Percentiles rank a stretch among this genome's conserved stretches.
Evolutionary conservation across 2,113 vertebrate genomes (phyloP).

Genomic region (Thalassarche chlororhynchos): DNA sequence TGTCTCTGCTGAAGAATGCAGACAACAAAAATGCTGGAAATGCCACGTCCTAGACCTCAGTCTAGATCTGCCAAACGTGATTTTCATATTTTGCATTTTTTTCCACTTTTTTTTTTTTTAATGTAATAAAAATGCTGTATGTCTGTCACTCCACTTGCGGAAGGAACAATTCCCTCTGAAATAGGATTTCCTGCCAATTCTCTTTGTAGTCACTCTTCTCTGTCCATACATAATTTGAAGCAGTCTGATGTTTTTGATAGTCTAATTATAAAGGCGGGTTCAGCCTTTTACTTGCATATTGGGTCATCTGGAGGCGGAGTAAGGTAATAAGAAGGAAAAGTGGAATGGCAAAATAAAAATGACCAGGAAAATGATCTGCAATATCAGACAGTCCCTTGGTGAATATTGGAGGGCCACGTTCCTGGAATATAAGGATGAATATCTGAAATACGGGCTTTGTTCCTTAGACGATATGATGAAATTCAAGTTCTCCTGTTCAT

Average conservation of each 20-base stretch:
- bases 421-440: neutral
- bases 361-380: neutral
- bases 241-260: neutral
- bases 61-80: conserved; percentile 30
- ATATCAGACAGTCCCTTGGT: neutral
- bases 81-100: conserved; percentile 47
- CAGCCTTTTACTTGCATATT: neutral
- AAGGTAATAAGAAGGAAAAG: neutral
- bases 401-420: neutral
- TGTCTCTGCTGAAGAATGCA: neutral
- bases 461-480: neutral
- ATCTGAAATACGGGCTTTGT: neutral
- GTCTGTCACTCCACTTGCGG: neutral
- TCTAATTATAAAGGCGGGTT: neutral
- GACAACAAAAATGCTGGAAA: conserved; percentile 39
- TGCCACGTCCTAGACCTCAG: conserved; percentile 22
- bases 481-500: neutral
- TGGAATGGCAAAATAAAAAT: neutral
- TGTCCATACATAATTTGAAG: neutral
- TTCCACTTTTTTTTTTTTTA: neutral
- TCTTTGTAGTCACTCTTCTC: neutral
- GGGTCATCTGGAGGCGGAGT: neutral
- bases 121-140: neutral
- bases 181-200: conserved; percentile 10
- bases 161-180: conserved; percentile 32